Evolutionary conservation across 2,113 vertebrate species (phyloP), one percentile per base, ranked within the genome.

Genomic region (Mugil cephalus): DNA sequence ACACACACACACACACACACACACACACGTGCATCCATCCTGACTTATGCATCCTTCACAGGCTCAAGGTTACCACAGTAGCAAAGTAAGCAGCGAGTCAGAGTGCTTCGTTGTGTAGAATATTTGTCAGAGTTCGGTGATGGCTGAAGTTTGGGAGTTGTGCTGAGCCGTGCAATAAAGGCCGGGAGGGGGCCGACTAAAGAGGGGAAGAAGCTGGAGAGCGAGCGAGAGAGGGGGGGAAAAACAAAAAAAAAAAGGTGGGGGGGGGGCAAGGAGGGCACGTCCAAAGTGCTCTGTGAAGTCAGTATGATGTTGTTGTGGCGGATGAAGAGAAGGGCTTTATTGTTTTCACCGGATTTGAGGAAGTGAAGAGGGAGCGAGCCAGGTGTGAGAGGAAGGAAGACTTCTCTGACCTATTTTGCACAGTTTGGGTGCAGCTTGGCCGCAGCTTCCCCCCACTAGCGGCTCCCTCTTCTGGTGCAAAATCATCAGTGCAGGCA

Each of bases 371-470:
- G 61, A 78, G 60, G 17, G 55, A 75, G 70, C 1, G 15, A 70
- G 30, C 63, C 74, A 87, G 79, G 85, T 88, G 85, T 77, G 70
- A 78, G 76, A 58, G 48, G 63, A 64, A 69, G 67, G 60, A 43
- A 76, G 55, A 61, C 65, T 77, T 50, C 74, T 85, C 69, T 90
- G 91, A 92, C 90, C 91, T 90, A 88, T 88, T 90, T 91, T 84
- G 59, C 72, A 55, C 47, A 70, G 82, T 69, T 63, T 36, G 77
- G 47, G 58, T 63, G 59, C 68, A 53, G 78, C 66, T 35, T 18
- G 69, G 53, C 43, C 58, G 21, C 38, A 35, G 70, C 65, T 74
- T 69, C 63, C 68, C 59, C 5, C 86, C 86, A 79, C 65, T 46
- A 38, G 67, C 60, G 80, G 83, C 89, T 67, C 91, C 90, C 91